Conservation (phyloP, 30 jellyfish, hydroid and myxozoan genomes). For the Phacellophora camtschatica region DNA sequence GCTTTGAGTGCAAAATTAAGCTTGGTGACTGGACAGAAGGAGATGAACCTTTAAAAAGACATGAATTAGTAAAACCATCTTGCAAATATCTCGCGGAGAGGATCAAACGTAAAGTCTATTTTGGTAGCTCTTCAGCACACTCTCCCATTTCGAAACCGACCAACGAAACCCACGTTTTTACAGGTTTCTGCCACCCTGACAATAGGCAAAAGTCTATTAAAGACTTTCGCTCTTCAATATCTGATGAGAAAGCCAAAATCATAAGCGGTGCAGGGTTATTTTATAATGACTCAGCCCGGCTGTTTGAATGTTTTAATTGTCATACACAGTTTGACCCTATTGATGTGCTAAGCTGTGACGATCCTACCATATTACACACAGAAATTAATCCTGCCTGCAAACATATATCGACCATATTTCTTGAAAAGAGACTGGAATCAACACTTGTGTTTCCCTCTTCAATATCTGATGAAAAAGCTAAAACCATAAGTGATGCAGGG, state of each 20-base stretch:
- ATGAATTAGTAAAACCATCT: constrained; percentile 9
- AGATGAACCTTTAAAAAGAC: constrained; percentile 78
- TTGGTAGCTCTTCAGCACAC: not conserved
- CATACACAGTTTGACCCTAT: constrained; percentile 24
- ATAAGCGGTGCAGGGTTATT: constrained; percentile 29
- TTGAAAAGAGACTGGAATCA: not conserved
- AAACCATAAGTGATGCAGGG: constrained; percentile 18
- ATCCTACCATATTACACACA: not conserved
- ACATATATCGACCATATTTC: not conserved
- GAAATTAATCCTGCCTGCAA: not conserved
- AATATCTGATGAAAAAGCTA: not conserved
- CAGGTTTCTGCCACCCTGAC: not conserved
- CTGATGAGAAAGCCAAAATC: not conserved
- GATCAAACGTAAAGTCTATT: not conserved
- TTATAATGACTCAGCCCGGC: not conserved
- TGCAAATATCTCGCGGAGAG: constrained; percentile 63
- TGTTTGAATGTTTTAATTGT: constrained; percentile 22
- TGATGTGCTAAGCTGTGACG: not conserved
- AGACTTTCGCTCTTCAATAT: not conserved
- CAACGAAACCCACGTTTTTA: not conserved
- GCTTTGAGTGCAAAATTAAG: constrained; percentile 71
- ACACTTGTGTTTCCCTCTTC: not conserved
- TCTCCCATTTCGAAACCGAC: not conserved
- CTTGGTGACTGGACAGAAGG: constrained; percentile 76
- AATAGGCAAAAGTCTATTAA: not conserved